These are phyloP conservation scores for Lepetodrilus schrolli DNA, from an alignment of 2,888 invertebrate species.

Conservation along the genomic window DNA sequence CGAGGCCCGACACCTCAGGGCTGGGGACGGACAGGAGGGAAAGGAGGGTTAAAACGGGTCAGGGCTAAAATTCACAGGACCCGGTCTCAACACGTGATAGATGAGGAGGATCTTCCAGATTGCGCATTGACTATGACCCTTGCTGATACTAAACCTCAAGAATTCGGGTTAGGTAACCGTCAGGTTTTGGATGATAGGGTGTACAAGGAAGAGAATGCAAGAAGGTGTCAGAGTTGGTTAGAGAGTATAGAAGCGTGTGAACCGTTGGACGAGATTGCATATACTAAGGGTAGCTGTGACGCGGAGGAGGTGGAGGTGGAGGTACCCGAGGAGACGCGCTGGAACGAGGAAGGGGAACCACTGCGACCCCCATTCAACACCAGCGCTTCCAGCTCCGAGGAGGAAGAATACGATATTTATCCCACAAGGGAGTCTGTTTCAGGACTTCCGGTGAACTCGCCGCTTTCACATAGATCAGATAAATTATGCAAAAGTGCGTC, in stretches of 20 bases:
- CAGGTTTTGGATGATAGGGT: conserved; percentile 53
- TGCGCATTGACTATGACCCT: conserved; percentile 57
- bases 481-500: conserved; percentile 38
- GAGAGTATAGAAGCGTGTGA: conserved; percentile 64
- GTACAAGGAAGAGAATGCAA: conserved; percentile 64
- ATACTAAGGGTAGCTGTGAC: conserved; percentile 44
- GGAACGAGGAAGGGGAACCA: conserved; percentile 45
- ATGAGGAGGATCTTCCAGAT: conserved; percentile 64
- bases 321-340: conserved; percentile 55
- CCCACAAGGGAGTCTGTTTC: conserved; percentile 1
- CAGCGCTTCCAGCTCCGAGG: conserved; percentile 48
- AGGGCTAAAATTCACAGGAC: conserved; percentile 68
- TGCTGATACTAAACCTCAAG: conserved; percentile 64
- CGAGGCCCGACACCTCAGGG: background rate
- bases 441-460: conserved; percentile 39
- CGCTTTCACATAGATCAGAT: conserved; percentile 42
- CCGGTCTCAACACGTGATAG: conserved; percentile 65
- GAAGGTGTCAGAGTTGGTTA: conserved; percentile 69
- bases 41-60: conserved; percentile 51
- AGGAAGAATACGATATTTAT: background rate
- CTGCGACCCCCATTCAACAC: conserved; percentile 42
- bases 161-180: conserved; percentile 51
- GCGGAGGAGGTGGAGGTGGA: conserved; percentile 59
- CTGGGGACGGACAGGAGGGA: conserved; percentile 41
- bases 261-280: conserved; percentile 61